Evolutionary conservation across 2,888 invertebrate species (phyloP).

Genomic region (Tridacna gigas): DNA sequence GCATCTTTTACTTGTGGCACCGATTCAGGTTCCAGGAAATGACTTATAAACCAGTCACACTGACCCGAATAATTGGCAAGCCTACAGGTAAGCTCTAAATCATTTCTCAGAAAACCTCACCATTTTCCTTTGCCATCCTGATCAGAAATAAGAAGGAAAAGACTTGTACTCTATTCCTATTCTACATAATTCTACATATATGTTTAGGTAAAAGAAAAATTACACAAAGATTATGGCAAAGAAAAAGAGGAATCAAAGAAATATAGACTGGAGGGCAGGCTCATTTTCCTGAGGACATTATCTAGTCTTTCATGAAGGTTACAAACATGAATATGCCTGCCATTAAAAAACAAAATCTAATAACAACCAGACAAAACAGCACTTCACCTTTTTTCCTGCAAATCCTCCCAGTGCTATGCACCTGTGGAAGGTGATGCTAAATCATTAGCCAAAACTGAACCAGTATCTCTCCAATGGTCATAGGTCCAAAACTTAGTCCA

Average conservation of each 20-base stretch:
- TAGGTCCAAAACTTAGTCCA: too few relatives aligned
- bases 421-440: background rate
- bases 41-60: conserved; percentile 23
- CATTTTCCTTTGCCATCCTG: background rate
- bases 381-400: background rate
- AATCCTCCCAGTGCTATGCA: background rate
- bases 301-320: conserved; percentile 14
- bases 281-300: background rate
- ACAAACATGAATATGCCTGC: conserved; percentile 20
- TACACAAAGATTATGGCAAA: too few relatives aligned
- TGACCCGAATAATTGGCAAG: conserved; percentile 16
- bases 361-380: conserved; percentile 22
- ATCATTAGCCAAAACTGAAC: background rate
- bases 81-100: background rate
- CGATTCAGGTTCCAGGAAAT: conserved; percentile 19
- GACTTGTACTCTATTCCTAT: too few relatives aligned
- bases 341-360: conserved; percentile 28
- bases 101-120: background rate
- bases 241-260: too few relatives aligned
- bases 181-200: too few relatives aligned
- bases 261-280: too few relatives aligned
- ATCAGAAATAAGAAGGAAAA: too few relatives aligned
- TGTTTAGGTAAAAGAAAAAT: too few relatives aligned
- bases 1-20: conserved; percentile 7
- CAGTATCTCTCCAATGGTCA: too few relatives aligned